These are phyloP conservation scores for Parazoanthus darwini DNA, from an alignment of 92 coral and sea anemone genomes.

Conservation along the genomic window DNA sequence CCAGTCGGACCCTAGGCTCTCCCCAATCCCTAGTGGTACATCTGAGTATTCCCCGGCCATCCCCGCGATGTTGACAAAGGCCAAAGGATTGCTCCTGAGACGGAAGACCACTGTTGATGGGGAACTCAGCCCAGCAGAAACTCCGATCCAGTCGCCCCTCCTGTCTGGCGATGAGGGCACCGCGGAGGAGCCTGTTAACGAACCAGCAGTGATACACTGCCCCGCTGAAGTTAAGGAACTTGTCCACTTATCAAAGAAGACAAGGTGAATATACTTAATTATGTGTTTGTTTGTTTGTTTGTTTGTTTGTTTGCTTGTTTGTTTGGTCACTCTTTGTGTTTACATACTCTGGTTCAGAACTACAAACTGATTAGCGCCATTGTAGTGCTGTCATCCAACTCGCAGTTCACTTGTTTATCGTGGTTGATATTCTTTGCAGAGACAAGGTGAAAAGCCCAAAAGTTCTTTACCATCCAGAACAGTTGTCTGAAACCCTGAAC, in stretches of 20 bases:
- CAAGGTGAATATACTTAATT: conserved; percentile 30
- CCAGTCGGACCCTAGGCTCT: conserved; percentile 23
- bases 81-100: conserved; percentile 52
- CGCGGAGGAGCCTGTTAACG: conserved; percentile 18
- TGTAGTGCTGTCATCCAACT: background rate
- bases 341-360: no score
- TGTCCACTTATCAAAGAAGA: conserved; percentile 46
- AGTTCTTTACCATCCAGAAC: conserved; percentile 47
- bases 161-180: conserved; percentile 14
- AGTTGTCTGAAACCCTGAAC: conserved; percentile 25
- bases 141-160: background rate
- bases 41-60: conserved; percentile 30
- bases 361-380: background rate
- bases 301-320: no score
- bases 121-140: conserved; percentile 23
- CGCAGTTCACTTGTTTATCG: background rate
- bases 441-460: conserved; percentile 62
- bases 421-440: conserved; percentile 47
- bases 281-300: background rate
- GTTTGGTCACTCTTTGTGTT: no score
- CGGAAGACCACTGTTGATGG: conserved; percentile 9
- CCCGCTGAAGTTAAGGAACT: conserved; percentile 54
- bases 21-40: conserved; percentile 24
- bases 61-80: conserved; percentile 33
- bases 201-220: conserved; percentile 30